Evolutionary conservation across 1,140 invertebrate species (phyloP).

Genomic region (Bathynomus jamesi): DNA sequence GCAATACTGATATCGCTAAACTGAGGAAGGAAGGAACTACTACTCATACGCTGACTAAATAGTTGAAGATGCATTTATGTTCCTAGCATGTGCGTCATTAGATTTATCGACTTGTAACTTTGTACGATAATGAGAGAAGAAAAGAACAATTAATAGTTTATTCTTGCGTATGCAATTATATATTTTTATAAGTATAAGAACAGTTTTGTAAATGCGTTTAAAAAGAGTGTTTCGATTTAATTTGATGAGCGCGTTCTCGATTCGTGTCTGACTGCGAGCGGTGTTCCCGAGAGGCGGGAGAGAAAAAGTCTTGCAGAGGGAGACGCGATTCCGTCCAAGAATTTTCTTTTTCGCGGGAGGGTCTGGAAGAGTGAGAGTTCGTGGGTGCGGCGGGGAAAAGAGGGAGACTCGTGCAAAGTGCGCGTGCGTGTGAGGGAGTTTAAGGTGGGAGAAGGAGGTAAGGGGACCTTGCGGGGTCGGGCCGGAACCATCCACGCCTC

Average conservation of each 20-base stretch:
- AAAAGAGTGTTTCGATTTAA: background rate
- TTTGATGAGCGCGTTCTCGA: background rate
- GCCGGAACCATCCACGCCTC: slow-evolving; percentile 34
- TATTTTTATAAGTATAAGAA: background rate
- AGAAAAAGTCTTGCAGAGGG: background rate
- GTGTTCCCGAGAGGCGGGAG: background rate
- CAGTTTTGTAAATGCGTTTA: background rate
- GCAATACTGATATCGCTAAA: too few species aligned
- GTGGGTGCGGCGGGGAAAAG: background rate
- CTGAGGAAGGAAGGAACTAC: too few species aligned
- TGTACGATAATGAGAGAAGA: too few species aligned
- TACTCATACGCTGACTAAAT: too few species aligned
- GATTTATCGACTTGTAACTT: too few species aligned
- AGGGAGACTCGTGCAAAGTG: background rate
- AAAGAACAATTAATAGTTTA: too few species aligned
- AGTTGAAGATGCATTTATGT: too few species aligned
- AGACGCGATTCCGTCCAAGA: background rate
- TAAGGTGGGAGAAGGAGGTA: background rate
- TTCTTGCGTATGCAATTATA: too few species aligned
- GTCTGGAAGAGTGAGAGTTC: background rate
- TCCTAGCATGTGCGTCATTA: too few species aligned
- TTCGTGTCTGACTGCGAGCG: background rate
- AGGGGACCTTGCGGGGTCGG: slow-evolving; percentile 34
- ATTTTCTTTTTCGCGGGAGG: slow-evolving; percentile 1
- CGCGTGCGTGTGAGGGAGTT: background rate